Evolutionary conservation across 2,888 invertebrate genomes (phyloP).

Genomic region (Archips xylosteana): DNA sequence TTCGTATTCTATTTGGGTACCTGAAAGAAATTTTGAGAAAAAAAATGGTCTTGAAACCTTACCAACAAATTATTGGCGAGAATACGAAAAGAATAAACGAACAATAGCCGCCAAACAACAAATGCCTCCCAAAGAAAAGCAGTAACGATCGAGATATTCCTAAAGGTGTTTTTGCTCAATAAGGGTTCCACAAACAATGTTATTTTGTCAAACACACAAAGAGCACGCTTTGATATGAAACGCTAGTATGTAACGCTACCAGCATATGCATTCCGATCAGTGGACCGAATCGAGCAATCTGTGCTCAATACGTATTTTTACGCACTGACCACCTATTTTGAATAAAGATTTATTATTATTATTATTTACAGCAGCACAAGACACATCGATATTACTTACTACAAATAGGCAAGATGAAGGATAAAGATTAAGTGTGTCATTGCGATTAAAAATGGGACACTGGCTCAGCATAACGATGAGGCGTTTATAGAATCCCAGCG

Average conservation of each 20-base stretch:
- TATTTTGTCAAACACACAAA: conserved; percentile 16
- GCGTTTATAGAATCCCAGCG: too few relatives aligned
- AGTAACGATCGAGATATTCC: background rate
- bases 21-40: too few relatives aligned
- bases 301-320: background rate
- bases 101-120: background rate
- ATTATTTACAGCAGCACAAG: too few relatives aligned
- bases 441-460: too few relatives aligned
- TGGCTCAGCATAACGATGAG: too few relatives aligned
- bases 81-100: background rate
- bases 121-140: background rate
- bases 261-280: conserved; percentile 3
- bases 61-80: background rate
- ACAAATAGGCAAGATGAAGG: too few relatives aligned
- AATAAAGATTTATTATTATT: too few relatives aligned
- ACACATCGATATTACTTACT: too few relatives aligned
- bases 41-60: background rate
- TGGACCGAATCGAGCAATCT: conserved; percentile 2
- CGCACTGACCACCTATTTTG: too few relatives aligned
- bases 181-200: background rate
- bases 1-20: too few relatives aligned
- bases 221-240: background rate
- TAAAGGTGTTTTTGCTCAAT: background rate
- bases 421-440: too few relatives aligned
- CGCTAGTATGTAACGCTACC: too few relatives aligned